Evolutionary conservation across 2,113 vertebrate species (phyloP).

Genomic region (Amazona guildingii): DNA sequence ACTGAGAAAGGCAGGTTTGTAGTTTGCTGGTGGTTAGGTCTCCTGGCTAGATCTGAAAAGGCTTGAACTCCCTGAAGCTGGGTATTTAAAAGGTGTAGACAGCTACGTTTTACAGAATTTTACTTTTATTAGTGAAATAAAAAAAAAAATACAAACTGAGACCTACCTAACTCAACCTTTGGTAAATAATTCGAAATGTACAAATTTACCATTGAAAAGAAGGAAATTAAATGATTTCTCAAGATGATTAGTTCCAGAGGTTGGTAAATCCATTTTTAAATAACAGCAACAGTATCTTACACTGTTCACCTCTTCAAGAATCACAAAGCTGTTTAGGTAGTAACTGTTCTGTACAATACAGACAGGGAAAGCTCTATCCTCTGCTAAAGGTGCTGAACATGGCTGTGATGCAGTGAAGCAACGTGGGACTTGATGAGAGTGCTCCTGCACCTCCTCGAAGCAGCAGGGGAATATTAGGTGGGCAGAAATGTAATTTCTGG

Average conservation of each 20-base stretch:
- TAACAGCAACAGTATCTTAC: background rate
- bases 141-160: background rate
- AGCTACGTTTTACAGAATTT: constrained; percentile 16
- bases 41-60: constrained; percentile 8
- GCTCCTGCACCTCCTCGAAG: background rate
- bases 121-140: constrained; percentile 1
- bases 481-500: constrained; percentile 6
- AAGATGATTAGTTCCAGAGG: background rate
- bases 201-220: constrained; percentile 20
- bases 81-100: constrained; percentile 22
- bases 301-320: background rate
- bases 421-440: background rate
- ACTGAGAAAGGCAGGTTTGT: constrained; percentile 27
- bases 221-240: constrained; percentile 34
- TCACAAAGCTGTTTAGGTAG: background rate
- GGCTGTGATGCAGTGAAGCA: background rate
- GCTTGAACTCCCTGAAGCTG: constrained; percentile 41
- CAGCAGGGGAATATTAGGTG: background rate
- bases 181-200: constrained; percentile 15
- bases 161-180: constrained; percentile 6
- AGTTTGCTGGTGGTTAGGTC: background rate
- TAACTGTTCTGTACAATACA: background rate
- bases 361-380: background rate
- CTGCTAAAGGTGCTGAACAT: background rate
- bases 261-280: background rate